Conservation (phyloP, 2,888 invertebrate genomes). For the Willowsia nigromaculata region DNA sequence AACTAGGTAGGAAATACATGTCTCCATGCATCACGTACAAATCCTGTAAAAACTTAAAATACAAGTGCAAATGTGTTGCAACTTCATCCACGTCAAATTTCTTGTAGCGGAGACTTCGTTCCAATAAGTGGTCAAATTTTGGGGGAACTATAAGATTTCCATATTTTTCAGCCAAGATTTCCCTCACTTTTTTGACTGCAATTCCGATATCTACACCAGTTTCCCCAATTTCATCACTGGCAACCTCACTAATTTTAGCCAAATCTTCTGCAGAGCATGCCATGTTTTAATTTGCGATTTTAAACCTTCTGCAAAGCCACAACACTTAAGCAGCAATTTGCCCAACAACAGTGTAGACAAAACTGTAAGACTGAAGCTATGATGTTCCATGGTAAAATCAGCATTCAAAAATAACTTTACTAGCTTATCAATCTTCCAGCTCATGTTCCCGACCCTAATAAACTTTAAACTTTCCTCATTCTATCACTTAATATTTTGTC, state of each 20-base stretch:
- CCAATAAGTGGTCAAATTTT: background rate
- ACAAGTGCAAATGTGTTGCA: background rate
- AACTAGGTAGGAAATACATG: slow-evolving; percentile 10
- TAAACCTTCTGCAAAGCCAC: too few species aligned
- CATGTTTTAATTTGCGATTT: too few species aligned
- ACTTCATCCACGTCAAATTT: background rate
- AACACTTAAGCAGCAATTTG: too few species aligned
- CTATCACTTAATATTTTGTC: too few species aligned
- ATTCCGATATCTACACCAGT: background rate
- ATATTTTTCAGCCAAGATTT: background rate
- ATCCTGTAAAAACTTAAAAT: background rate
- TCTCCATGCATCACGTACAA: background rate
- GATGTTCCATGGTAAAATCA: too few species aligned
- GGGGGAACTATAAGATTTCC: background rate
- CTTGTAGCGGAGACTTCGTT: background rate
- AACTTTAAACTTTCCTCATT: too few species aligned
- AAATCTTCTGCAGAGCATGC: background rate
- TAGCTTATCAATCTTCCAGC: too few species aligned
- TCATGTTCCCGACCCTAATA: too few species aligned
- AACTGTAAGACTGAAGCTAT: too few species aligned
- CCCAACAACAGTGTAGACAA: too few species aligned
- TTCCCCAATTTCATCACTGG: background rate
- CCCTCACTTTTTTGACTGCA: background rate
- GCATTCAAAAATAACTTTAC: too few species aligned
- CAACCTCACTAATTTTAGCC: background rate